phyloP scores from a whole-genome alignment of 1,140 invertebrate genomes.

The Nomia melanderi region DNA sequence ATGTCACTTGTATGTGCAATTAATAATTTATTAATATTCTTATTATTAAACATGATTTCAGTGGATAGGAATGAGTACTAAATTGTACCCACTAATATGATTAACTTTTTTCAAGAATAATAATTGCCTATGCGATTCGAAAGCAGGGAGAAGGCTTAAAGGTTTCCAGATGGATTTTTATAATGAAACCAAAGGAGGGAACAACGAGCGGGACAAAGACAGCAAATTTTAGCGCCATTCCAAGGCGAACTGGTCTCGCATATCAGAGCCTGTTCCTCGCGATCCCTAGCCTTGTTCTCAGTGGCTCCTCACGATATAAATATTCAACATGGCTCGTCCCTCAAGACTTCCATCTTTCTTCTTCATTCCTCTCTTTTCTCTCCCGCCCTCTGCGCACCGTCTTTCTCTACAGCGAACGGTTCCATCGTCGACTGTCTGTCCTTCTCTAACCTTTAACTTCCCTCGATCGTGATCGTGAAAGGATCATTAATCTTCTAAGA shows the following conservation, averaged over 20 bases:
- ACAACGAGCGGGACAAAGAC: no score
- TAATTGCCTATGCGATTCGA: no score
- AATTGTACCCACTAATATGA: no score
- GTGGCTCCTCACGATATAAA: constrained; percentile 62
- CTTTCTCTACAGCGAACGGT: background rate
- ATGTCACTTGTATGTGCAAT: no score
- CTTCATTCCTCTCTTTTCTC: constrained; percentile 19
- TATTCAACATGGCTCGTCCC: constrained; percentile 64
- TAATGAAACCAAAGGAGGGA: background rate
- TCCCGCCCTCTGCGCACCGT: background rate
- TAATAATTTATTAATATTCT: no score
- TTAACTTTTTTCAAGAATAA: no score
- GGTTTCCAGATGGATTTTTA: background rate
- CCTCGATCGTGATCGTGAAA: background rate
- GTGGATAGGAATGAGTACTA: no score
- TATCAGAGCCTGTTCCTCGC: constrained; percentile 34
- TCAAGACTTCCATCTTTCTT: constrained; percentile 37
- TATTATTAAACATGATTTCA: no score
- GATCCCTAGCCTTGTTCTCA: constrained; percentile 37
- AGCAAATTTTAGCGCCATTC: constrained; percentile 34
- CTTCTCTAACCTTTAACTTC: background rate
- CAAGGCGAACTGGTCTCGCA: constrained; percentile 23
- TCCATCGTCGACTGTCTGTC: background rate
- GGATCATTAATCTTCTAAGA: background rate
- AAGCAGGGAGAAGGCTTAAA: no score